Evolutionary conservation across 2,797 vertebrate species (phyloP).

Genomic region (Nothura maculosa): DNA sequence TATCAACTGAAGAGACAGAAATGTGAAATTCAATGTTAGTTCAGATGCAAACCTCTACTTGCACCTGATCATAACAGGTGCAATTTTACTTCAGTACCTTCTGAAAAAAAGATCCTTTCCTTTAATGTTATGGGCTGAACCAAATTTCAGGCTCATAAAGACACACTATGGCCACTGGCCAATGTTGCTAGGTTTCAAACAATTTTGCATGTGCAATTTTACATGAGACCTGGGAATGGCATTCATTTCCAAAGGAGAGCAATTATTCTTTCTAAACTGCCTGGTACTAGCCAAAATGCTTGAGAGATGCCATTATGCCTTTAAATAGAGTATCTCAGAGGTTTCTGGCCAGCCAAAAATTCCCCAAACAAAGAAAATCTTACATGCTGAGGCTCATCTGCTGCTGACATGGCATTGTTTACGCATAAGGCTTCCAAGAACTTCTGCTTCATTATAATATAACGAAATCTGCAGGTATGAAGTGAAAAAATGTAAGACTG

Average conservation of each 20-base stretch:
- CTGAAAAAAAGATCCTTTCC: not conserved
- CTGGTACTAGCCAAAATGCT: not conserved
- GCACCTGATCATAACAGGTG: not conserved
- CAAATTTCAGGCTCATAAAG: not conserved
- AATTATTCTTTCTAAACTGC: not conserved
- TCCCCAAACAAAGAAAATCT: conserved; percentile 63
- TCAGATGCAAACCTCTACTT: not conserved
- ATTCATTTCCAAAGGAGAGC: not conserved
- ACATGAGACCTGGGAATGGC: not conserved
- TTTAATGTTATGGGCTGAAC: not conserved
- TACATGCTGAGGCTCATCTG: conserved; percentile 94
- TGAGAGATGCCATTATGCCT: not conserved
- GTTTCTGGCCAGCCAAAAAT: not conserved
- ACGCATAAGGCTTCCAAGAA: conserved; percentile 97
- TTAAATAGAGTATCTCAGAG: not conserved
- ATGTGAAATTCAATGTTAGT: not conserved
- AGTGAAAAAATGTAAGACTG: conserved; percentile 16
- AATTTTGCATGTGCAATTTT: not conserved
- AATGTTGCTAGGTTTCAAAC: not conserved
- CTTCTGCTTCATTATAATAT: conserved; percentile 96
- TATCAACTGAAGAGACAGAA: not conserved
- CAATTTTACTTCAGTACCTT: not conserved
- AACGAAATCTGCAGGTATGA: conserved; percentile 89
- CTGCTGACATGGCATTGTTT: conserved; percentile 96
- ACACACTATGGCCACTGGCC: not conserved